phyloP scores from a whole-genome alignment of 2,797 vertebrate genomes.

The Rhynchotus rufescens region DNA sequence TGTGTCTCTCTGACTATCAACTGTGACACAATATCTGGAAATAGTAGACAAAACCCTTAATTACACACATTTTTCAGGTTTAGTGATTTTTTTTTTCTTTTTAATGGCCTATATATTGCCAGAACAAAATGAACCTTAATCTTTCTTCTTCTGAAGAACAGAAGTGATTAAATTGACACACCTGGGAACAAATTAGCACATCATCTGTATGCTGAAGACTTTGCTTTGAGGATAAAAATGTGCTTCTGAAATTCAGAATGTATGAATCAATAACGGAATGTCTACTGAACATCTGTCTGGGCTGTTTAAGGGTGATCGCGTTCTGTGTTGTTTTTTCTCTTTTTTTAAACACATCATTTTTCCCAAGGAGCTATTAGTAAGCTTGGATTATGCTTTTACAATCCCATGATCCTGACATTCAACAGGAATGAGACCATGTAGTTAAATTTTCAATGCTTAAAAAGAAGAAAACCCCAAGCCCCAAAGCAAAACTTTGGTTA shows the following conservation, averaged over 20 bases:
- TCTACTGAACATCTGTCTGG: not conserved
- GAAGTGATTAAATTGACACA: not conserved
- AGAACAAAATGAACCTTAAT: not conserved
- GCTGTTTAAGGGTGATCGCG: not conserved
- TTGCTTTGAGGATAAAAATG: not conserved
- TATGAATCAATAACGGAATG: not conserved
- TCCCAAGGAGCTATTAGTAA: not conserved
- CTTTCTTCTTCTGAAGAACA: not conserved
- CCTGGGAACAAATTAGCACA: not conserved
- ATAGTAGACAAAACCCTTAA: not conserved
- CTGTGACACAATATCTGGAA: not conserved
- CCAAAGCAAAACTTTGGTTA: constrained; percentile 11
- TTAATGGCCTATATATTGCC: not conserved
- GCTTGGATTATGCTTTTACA: not conserved
- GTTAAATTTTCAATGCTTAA: constrained; percentile 37
- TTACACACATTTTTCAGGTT: not conserved
- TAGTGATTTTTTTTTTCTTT: not conserved
- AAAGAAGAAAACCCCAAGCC: constrained; percentile 6
- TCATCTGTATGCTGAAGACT: not conserved
- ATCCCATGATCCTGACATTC: not conserved
- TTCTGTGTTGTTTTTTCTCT: not conserved
- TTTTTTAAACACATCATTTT: not conserved
- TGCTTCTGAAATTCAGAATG: not conserved
- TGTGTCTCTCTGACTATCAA: not conserved
- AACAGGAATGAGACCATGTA: not conserved